Base-by-base conservation (phyloP, 2,113 vertebrate genomes). In the Excalfactoria chinensis region DNA sequence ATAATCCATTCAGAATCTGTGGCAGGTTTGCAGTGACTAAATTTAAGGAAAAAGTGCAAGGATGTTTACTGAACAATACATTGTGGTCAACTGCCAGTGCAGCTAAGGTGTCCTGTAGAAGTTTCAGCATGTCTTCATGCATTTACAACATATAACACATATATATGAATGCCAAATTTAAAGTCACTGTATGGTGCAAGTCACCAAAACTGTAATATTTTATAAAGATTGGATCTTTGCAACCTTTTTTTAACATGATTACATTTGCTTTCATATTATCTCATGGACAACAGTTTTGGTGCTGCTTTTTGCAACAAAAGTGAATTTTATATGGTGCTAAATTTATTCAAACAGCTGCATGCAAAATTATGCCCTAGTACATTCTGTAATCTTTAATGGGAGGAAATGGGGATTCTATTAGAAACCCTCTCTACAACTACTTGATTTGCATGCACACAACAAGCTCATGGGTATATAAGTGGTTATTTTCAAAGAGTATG, bases 321-420 rank as follows among this genome's bases (percentile, higher is more conserved):
- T 64, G 55, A 48, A 63, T 93, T 94, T 81, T n/a, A 48, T 37
- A 30, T 16, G 30, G 35, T 91, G 46, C 34, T 92, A 86, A 92
- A 92, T 96, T 80, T 86, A 93, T 93, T 82, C 87, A 69, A 81
- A 71, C 78, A 95, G 66, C 88, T 95, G 77, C 63, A 76, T 40
- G 18, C 3, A 3, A 90, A 95, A 88, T 92, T 82, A 89, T 66
- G 71, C 75, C 34, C 88, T 84, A 73, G 63, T 68, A 84, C 64
- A 77, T 89, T 84, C 56, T 84, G 76, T 77, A 66, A 76, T 56
- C 68, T 81, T 85, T 74, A 85, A 70, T 23, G 28, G 67, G 63
- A 89, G 43, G 75, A 91, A 94, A 72, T 1, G 1, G 12, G 11
- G 46, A 93, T 75, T 84, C 63, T 86, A 40, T 66, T 80, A 93